Conservation (phyloP, 1,140 invertebrate genomes). For the Lasaia peninsularis region DNA sequence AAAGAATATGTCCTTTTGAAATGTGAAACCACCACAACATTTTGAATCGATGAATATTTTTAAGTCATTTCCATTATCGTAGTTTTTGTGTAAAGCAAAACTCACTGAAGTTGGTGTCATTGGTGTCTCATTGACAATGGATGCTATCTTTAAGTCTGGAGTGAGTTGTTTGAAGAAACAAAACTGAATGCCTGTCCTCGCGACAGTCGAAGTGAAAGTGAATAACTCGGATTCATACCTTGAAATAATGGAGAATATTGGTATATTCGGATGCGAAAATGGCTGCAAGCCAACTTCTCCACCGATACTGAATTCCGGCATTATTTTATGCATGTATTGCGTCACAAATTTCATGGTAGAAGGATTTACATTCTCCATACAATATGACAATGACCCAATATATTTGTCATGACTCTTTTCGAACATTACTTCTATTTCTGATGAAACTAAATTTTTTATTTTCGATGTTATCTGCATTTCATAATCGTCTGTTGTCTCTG, state of each 20-base stretch:
- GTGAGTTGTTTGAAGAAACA: constrained; percentile 58
- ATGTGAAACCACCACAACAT: constrained; percentile 57
- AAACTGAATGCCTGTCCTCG: constrained; percentile 49
- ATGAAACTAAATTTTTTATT: constrained; percentile 56
- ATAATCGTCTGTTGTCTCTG: constrained; percentile 42
- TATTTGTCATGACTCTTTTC: constrained; percentile 45
- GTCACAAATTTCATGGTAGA: constrained; percentile 43
- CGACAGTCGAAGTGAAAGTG: constrained; percentile 50
- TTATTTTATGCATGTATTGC: constrained; percentile 55
- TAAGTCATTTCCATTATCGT: constrained; percentile 48
- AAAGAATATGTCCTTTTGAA: constrained; percentile 54
- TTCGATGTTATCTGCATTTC: constrained; percentile 53
- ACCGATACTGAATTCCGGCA: constrained; percentile 46
- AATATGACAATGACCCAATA: constrained; percentile 45
- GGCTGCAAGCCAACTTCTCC: constrained; percentile 42
- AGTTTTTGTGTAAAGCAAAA: constrained; percentile 56
- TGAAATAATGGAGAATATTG: constrained; percentile 2
- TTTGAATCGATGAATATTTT: constrained; percentile 65
- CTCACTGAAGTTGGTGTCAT: constrained; percentile 38
- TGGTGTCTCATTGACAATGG: constrained; percentile 47
- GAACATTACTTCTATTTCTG: constrained; percentile 55
- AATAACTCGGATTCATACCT: constrained; percentile 43
- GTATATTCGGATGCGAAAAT: constrained; percentile 26
- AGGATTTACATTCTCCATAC: constrained; percentile 54
- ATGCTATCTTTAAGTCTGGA: constrained; percentile 49